These are phyloP conservation scores for Drosophila austrosaltans DNA, from an alignment of 2,888 invertebrate species.

Conservation along the genomic window DNA sequence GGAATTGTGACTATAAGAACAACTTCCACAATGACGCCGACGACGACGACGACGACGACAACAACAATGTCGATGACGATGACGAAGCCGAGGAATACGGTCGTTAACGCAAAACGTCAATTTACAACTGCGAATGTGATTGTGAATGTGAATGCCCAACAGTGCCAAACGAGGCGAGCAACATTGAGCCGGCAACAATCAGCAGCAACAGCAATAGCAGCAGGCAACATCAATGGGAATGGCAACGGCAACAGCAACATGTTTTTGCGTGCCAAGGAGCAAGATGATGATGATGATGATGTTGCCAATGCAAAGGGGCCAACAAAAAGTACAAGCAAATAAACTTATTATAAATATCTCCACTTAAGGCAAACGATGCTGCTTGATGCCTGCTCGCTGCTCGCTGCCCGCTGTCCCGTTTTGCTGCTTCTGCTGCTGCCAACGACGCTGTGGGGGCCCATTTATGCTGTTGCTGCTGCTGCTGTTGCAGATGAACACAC, in stretches of 20 bases:
- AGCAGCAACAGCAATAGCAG: conserved; percentile 55
- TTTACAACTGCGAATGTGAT: conserved; percentile 81
- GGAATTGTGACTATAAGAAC: conserved; percentile 18
- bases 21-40: neutral
- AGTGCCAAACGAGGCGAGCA: conserved; percentile 75
- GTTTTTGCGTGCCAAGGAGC: conserved; percentile 60
- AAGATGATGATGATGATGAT: conserved; percentile 13
- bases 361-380: conserved; percentile 68
- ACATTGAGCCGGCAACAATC: conserved; percentile 43
- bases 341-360: conserved; percentile 80
- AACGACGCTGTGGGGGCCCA: conserved; percentile 68
- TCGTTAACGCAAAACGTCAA: conserved; percentile 81
- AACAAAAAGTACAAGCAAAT: conserved; percentile 70
- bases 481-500: conserved; percentile 54
- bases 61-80: conserved; percentile 22
- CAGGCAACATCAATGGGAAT: conserved; percentile 22
- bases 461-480: conserved; percentile 50
- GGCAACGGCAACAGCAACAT: conserved; percentile 60
- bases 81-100: conserved; percentile 41
- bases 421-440: conserved; percentile 34
- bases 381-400: conserved; percentile 4
- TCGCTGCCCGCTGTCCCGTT: neutral
- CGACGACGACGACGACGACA: conserved; percentile 27
- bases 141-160: conserved; percentile 69
- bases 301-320: conserved; percentile 39